Conservation (phyloP, 2,888 invertebrate genomes). For the Leptinotarsa rubiginosa region DNA sequence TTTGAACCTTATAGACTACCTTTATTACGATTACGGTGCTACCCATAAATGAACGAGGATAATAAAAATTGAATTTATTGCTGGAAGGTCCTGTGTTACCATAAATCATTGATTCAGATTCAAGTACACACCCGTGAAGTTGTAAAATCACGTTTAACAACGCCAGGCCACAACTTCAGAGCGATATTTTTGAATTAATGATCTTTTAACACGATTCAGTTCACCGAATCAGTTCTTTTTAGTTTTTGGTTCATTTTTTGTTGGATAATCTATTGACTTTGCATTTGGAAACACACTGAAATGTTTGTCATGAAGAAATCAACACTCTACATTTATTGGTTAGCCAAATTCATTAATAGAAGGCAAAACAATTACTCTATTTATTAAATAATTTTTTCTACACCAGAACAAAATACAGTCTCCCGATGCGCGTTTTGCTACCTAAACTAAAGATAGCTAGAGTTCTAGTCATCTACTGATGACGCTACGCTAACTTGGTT, state of each 20-base stretch:
- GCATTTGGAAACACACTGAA: background rate
- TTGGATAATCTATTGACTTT: background rate
- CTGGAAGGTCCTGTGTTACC: slow-evolving; percentile 28
- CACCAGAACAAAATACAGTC: too few species aligned
- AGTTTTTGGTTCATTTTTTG: background rate
- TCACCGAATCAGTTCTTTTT: background rate
- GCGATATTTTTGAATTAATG: slow-evolving; percentile 9
- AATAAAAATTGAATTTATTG: slow-evolving; percentile 36
- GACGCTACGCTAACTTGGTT: too few species aligned
- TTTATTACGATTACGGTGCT: background rate
- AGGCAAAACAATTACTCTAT: too few species aligned
- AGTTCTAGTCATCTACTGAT: too few species aligned
- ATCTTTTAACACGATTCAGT: slow-evolving; percentile 5
- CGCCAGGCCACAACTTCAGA: slow-evolving; percentile 1
- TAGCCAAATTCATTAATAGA: too few species aligned
- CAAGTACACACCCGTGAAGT: slow-evolving; percentile 26
- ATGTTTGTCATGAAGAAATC: too few species aligned
- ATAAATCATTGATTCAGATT: slow-evolving; percentile 31
- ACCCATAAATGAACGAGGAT: slow-evolving; percentile 26
- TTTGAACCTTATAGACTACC: background rate
- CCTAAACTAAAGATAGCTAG: too few species aligned
- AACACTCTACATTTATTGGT: too few species aligned
- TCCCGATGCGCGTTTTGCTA: too few species aligned
- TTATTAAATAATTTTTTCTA: too few species aligned
- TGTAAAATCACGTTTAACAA: slow-evolving; percentile 21